Base-by-base conservation (phyloP, 53 echinoderm and acorn worm genomes). In the Crossaster papposus region DNA sequence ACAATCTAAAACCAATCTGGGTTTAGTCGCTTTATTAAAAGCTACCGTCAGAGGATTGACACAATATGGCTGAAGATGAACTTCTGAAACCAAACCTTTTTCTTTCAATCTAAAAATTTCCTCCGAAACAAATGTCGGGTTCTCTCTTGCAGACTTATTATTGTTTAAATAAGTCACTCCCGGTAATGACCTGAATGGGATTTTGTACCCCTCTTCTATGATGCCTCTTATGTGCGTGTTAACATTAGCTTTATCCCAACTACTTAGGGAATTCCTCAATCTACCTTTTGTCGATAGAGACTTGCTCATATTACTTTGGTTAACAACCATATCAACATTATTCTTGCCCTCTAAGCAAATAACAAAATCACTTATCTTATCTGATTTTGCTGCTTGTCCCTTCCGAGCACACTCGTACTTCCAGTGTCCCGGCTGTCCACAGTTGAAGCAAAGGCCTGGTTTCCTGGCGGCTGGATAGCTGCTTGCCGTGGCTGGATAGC, bases 401-500 rank as follows among this genome's bases (percentile, higher is more conserved):
- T 51, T 79, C 36, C 29, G 18, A 13, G 79, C 34, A 77, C 79
- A 79, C 79, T 53, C 79, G n/a, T 51, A 79, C 79, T 79, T 79
- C 79, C 79, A 51, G 24, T 71, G 71, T 30, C 71, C 71, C 7
- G 71, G 71, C 71, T 71, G 71, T 31, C 71, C 71, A 31, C 51
- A 79, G 11, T 22, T 79, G 79, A 79, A 79, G 30, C 79, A 79
- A 2, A 79, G 79, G 20, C 79, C 79, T n/a, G 79, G 51, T 52
- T 24, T 38, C 51, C 79, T 6, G 20, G 79, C 26, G 22, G 20
- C 11, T 26, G 44, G 24, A n/a, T n/a, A n/a, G n/a, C n/a, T n/a
- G n/a, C n/a, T n/a, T n/a, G n/a, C n/a, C n/a, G n/a, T n/a, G n/a
- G n/a, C n/a, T n/a, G n/a, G n/a, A 23, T 51, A 29, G 71, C n/a